Evolutionary conservation across 53 echinoderm and acorn worm species (phyloP).

Genomic region (Paelopatides confundens): DNA sequence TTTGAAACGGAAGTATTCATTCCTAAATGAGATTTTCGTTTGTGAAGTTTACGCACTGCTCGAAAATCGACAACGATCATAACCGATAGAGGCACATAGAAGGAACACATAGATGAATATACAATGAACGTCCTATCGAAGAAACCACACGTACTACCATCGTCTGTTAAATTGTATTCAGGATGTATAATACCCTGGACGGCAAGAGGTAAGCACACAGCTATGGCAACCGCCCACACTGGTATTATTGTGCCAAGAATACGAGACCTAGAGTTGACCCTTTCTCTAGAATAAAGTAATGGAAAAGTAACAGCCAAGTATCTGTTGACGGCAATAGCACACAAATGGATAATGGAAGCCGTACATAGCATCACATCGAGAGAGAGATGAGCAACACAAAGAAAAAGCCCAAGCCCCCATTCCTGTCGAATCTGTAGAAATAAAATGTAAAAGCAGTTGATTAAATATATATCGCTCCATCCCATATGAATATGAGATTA

Average conservation of each 20-base stretch:
- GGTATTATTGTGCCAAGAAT: conserved; percentile 96
- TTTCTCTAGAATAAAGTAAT: conserved; percentile 89
- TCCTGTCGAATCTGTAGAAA: conserved; percentile 80
- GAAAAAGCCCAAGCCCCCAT: conserved; percentile 91
- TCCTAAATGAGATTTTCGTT: conserved; percentile 67
- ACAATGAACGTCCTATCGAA: conserved; percentile 95
- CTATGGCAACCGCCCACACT: conserved; percentile 93
- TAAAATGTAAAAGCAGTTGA: background rate
- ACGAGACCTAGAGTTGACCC: conserved; percentile 90
- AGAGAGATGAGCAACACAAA: conserved; percentile 94
- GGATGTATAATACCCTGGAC: conserved; percentile 91
- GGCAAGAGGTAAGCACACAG: conserved; percentile 80
- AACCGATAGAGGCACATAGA: conserved; percentile 92
- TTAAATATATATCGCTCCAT: too few species aligned
- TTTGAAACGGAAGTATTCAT: background rate
- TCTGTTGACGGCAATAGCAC: conserved; percentile 99
- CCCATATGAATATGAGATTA: too few species aligned
- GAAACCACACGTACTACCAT: conserved; percentile 89
- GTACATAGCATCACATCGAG: conserved; percentile 97
- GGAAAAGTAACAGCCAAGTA: conserved; percentile 99
- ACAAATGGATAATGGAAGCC: conserved; percentile 97
- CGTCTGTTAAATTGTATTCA: conserved; percentile 78
- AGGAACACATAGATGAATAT: conserved; percentile 98
- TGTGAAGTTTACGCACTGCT: conserved; percentile 90
- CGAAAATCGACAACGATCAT: conserved; percentile 98